phyloP scores from a whole-genome alignment of 2,888 invertebrate species.

The Aspidiotus rigidus region DNA sequence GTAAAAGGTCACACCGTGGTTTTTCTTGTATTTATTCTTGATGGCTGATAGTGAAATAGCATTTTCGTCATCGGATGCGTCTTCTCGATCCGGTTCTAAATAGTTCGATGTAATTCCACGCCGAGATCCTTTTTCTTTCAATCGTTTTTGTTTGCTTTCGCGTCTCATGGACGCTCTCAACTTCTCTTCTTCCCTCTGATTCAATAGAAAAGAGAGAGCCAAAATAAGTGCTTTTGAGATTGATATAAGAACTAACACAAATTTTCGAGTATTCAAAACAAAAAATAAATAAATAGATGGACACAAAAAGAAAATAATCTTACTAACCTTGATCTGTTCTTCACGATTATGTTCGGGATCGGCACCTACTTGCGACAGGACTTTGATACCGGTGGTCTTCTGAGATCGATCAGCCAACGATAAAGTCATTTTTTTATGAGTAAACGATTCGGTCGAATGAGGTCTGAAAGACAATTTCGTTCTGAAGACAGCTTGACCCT shows the following conservation, averaged over 20 bases:
- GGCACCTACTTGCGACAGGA: conserved; percentile 82
- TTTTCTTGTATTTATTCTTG: conserved; percentile 81
- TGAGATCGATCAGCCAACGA: conserved; percentile 90
- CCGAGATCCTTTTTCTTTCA: conserved; percentile 47
- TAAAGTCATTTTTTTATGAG: conserved; percentile 97
- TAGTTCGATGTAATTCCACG: conserved; percentile 48
- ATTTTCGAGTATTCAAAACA: background rate
- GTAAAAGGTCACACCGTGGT: conserved; percentile 10
- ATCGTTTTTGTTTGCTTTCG: conserved; percentile 53
- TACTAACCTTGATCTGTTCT: conserved; percentile 72
- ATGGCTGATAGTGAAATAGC: conserved; percentile 87
- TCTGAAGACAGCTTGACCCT: conserved; percentile 93
- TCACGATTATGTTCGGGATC: conserved; percentile 91
- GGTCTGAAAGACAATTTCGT: conserved; percentile 96
- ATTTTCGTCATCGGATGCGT: conserved; percentile 88
- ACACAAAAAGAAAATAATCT: background rate
- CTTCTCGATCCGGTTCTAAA: conserved; percentile 53
- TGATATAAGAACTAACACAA: no score
- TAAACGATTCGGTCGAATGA: conserved; percentile 97
- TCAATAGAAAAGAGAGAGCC: background rate
- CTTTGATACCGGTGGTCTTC: conserved; percentile 90
- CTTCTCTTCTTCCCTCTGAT: conserved; percentile 90
- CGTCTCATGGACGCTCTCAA: conserved; percentile 75
- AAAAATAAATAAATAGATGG: background rate
- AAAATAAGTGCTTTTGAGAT: background rate